phyloP scores from a whole-genome alignment of 2,113 vertebrate species.

The Engystomops pustulosus region DNA sequence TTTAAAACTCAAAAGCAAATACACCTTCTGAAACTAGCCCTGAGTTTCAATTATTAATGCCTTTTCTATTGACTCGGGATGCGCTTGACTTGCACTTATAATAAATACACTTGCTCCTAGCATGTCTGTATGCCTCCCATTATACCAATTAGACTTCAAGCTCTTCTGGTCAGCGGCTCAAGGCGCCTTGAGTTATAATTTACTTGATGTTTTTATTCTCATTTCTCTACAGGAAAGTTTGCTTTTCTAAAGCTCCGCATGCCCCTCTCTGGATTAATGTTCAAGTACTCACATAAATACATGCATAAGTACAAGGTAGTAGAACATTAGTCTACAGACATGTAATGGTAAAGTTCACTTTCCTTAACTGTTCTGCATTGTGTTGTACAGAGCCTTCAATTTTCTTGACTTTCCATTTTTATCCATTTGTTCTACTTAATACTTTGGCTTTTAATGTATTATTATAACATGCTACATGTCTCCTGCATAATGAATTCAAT shows the following conservation, averaged over 20 bases:
- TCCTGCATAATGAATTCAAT: not conserved
- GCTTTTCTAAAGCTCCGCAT: conserved; percentile 7
- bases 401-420: no score
- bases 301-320: not conserved
- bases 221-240: not conserved
- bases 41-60: conserved; percentile 16
- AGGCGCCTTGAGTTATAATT: not conserved
- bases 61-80: conserved; percentile 39
- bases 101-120: conserved; percentile 25
- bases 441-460: no score
- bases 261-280: not conserved
- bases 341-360: not conserved
- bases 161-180: conserved; percentile 3
- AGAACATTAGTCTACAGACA: not conserved
- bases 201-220: conserved; percentile 16
- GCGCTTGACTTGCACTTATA: conserved; percentile 19
- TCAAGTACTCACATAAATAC: not conserved
- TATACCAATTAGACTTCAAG: conserved; percentile 40
- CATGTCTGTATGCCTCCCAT: conserved; percentile 35
- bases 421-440: no score
- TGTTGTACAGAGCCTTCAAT: no score
- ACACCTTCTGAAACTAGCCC: conserved; percentile 10
- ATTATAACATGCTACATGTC: not conserved
- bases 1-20: conserved; percentile 1
- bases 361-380: not conserved